Base-by-base conservation (phyloP, 1,140 invertebrate genomes). In the Acromyrmex heyeri region DNA sequence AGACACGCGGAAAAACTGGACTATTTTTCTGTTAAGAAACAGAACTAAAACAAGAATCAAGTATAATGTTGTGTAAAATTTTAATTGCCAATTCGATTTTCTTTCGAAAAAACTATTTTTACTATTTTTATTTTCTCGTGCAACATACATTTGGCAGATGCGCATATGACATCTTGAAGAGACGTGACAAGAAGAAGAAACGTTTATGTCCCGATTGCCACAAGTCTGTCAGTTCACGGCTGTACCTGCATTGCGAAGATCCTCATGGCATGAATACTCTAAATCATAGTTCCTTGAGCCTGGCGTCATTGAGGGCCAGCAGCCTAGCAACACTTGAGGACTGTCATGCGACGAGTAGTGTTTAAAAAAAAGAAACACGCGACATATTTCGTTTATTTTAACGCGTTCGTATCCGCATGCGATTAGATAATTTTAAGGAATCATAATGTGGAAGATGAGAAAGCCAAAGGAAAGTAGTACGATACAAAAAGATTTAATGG, bases 111-210 rank as follows among this genome's bases (percentile, higher is more conserved):
- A 8, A 73, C 61, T 50, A 73, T 73, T 82, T 82, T 12, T 44
- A 16, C 65, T 82, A 24, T 27, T 24, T 38, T 73, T 61, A 48
- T 83, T 73, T 34, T 73, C 69, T 75, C 57, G 67, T 53, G 75
- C 44, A 14, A 82, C 24, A 73, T 65, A n/a, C 34, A 44, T 67
- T 69, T 94, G 95, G 34, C 91, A 97, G 97, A 93, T 97, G 97
- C 92, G 97, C 97, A 24, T 96, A 97, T 90, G 97, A 97, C 87
- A 96, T 97, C 53, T 93, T 97, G 85, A 95, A 97, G 55, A 94
- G 96, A 75, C 95, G 97, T 30, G 97, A 97, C 86, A 97, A 97
- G 89, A 97, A 96, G 92, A 97, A 96, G 87, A 96, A 95, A 87
- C 95, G 95, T 57, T 92, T 94, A 67, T 97, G 97, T 89, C 97